These are phyloP conservation scores for Callocephalon fimbriatum DNA, from an alignment of 2,113 vertebrate species.

Conservation along the genomic window DNA sequence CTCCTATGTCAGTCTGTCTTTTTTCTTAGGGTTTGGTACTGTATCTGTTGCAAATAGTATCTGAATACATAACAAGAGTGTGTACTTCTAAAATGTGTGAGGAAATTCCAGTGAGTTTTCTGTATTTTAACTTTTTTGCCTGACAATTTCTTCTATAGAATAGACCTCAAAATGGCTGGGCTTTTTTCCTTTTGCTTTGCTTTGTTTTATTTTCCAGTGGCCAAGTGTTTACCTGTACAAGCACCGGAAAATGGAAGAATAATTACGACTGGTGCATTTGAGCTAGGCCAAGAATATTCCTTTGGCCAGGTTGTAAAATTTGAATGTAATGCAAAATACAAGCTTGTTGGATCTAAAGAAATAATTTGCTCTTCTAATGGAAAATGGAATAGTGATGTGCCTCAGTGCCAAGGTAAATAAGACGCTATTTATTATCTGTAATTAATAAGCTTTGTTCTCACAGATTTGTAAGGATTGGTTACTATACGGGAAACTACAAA, in stretches of 20 bases:
- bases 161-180: background rate
- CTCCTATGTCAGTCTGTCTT: background rate
- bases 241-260: conserved; percentile 52
- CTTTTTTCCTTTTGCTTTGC: background rate
- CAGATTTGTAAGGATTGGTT: background rate
- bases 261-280: conserved; percentile 11
- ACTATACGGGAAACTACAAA: background rate
- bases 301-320: conserved; percentile 80
- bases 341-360: conserved; percentile 65
- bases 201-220: conserved; percentile 68
- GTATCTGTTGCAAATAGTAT: background rate
- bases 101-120: background rate
- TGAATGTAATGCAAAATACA: conserved; percentile 70
- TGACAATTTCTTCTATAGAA: background rate
- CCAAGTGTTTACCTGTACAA: conserved; percentile 71
- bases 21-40: background rate
- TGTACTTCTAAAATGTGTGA: background rate
- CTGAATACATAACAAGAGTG: background rate
- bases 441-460: background rate
- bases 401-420: conserved; percentile 83
- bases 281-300: conserved; percentile 56
- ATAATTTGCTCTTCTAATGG: conserved; percentile 80
- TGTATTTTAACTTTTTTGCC: background rate
- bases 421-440: background rate
- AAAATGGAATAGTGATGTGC: conserved; percentile 76